These are phyloP conservation scores for Embidobia sp. DNA, from an alignment of 2,888 invertebrate species.

Conservation along the genomic window DNA sequence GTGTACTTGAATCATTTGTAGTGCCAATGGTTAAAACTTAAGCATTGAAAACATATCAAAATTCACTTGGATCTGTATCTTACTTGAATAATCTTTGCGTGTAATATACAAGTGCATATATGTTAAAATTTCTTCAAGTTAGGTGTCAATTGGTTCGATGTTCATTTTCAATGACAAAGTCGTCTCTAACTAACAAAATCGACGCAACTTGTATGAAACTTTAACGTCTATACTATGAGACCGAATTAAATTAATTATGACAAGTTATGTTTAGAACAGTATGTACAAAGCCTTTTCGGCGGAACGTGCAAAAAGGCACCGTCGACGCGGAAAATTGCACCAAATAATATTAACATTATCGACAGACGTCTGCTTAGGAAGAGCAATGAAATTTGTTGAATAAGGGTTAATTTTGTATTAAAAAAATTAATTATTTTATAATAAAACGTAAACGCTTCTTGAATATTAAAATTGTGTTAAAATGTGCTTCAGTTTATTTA, in stretches of 20 bases:
- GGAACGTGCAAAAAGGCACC: constrained; percentile 61
- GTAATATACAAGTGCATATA: constrained; percentile 37
- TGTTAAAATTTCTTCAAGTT: constrained; percentile 45
- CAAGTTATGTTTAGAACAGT: constrained; percentile 52
- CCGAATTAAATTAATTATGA: constrained; percentile 54
- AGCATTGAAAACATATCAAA: constrained; percentile 55
- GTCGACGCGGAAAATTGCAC: constrained; percentile 58
- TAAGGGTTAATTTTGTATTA: constrained; percentile 8
- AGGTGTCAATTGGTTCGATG: background rate
- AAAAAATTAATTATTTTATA: too few species aligned
- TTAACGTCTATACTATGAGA: constrained; percentile 34
- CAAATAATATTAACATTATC: constrained; percentile 28
- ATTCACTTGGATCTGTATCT: constrained; percentile 38
- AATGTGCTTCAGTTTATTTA: too few species aligned
- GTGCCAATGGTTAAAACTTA: constrained; percentile 28
- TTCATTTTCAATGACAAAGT: background rate
- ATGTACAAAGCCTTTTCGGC: constrained; percentile 61
- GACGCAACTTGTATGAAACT: constrained; percentile 37
- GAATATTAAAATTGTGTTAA: too few species aligned
- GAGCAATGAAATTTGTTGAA: constrained; percentile 13
- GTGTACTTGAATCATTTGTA: background rate
- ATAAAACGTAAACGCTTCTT: too few species aligned
- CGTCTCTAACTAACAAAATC: background rate
- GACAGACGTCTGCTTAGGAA: constrained; percentile 30
- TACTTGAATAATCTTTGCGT: constrained; percentile 38